Conservation (phyloP, 2,888 invertebrate species). For the Steromphala cineraria region DNA sequence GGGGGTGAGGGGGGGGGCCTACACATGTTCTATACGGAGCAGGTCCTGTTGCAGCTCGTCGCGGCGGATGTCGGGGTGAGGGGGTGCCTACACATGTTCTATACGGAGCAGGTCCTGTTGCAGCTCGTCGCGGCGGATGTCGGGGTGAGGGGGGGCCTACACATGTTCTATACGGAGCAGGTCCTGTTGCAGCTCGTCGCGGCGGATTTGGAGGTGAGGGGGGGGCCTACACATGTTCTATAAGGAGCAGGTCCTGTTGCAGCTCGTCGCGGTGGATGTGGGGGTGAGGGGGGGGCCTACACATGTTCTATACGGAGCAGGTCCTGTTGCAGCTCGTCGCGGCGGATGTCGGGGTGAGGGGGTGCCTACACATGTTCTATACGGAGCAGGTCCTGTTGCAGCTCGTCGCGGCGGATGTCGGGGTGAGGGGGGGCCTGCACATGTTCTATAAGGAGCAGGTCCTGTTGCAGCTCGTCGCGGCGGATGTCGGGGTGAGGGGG, state of each 20-base stretch:
- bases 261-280: background rate
- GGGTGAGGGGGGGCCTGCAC: background rate
- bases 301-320: background rate
- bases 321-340: slow-evolving; percentile 1
- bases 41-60: slow-evolving; percentile 11
- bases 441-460: background rate
- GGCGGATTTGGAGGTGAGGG: background rate
- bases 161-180: background rate
- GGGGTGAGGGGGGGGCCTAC: background rate
- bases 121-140: background rate
- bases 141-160: background rate
- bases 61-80: background rate
- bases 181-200: slow-evolving; percentile 1
- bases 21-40: background rate
- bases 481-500: background rate
- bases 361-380: background rate
- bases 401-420: background rate
- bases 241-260: background rate
- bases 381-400: background rate
- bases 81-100: background rate
- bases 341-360: background rate
- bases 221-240: background rate
- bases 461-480: background rate
- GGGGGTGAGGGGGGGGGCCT: background rate
- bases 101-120: background rate